A percentile compares a stretch with the other conserved stretches of the same genome.
Conservation (phyloP, 2,888 invertebrate genomes). For the Eledona agricola region DNA sequence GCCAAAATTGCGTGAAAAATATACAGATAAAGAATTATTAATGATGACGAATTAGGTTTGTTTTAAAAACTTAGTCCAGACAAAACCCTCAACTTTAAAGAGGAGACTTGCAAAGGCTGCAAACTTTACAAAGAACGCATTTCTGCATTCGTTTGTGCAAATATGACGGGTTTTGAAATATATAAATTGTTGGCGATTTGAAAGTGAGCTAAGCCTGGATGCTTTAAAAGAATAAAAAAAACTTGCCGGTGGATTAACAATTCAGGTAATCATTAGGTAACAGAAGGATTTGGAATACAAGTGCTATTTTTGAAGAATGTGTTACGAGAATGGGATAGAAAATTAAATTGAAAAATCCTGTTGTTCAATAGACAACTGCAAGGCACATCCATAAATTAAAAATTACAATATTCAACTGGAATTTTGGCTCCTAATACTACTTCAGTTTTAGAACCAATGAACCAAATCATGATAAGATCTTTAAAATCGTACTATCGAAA, state of each 20-base stretch:
- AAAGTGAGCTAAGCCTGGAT: slow-evolving; percentile 30
- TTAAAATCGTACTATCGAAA: slow-evolving; percentile 44
- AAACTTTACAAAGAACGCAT: slow-evolving; percentile 5
- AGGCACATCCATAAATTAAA: slow-evolving; percentile 9
- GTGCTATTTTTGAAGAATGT: slow-evolving; percentile 38
- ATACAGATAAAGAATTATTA: slow-evolving; percentile 15
- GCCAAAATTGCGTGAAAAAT: slow-evolving; percentile 12
- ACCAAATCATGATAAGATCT: slow-evolving; percentile 25
- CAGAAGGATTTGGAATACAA: slow-evolving; percentile 53
- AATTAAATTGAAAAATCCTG: slow-evolving; percentile 36
- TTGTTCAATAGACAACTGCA: slow-evolving; percentile 39
- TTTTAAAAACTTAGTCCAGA: slow-evolving; percentile 14
- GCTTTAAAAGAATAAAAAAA: slow-evolving; percentile 43
- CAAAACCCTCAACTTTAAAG: slow-evolving; percentile 17
- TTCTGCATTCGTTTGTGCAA: slow-evolving; percentile 1
- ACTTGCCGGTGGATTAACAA: slow-evolving; percentile 33
- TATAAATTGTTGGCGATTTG: slow-evolving; percentile 12
- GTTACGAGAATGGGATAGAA: slow-evolving; percentile 29
- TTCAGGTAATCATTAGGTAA: slow-evolving; percentile 12
- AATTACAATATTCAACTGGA: slow-evolving; percentile 27
- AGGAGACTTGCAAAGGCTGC: slow-evolving; percentile 7
- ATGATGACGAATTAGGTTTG: slow-evolving; percentile 23
- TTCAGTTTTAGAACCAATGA: slow-evolving; percentile 31
- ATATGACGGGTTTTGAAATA: slow-evolving; percentile 35
- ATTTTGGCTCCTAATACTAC: slow-evolving; percentile 38